Evolutionary conservation across 2,113 vertebrate species (phyloP), one percentile per base, ranked within the genome.

Genomic region (Genyomyrus donnyi): DNA sequence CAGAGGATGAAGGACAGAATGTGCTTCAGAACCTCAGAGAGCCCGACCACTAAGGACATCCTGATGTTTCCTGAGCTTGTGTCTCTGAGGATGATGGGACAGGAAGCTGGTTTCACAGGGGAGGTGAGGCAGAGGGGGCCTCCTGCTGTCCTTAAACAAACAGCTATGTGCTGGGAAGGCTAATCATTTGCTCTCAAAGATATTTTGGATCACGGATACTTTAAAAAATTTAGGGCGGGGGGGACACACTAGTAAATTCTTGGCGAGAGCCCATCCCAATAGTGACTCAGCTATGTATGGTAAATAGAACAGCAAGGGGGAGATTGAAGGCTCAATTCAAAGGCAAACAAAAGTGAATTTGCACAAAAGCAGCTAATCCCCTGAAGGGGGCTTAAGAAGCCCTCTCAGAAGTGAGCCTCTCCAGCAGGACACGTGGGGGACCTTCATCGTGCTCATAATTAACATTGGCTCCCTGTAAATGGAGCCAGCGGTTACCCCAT

Each of bases 341-440:
- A 90, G 58, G 89, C 90, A 92, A 91, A 93, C 89, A 86, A 90
- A 91, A 89, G 90, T 91, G 89, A 88, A 91, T 89, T 48, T 17
- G 35, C 21, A 85, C 88, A 83, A 35, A 74, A 87, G 91, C 90
- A 88, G 92, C 89, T 95, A 94, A 96, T 96, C 93, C 95, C 92
- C 92, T 95, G 93, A 95, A 95, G 94, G 93, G 92, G 91, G 93
- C 94, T 95, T 95, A 93, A 95, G 95, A 93, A 91, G 89, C 85
- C 77, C 89, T 92, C 92, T 93, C 90, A 91, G 92, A 94, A 93
- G 93, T 92, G 85, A 53, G 88, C 90, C 91, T 89, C 90, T 91
- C 88, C 93, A 93, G 90, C 90, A 90, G 90, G 91, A 27, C 50
- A 39, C 27, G 15, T 24, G 91, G 89, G 86, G 93, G 94, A 85